Evolutionary conservation across 1,140 invertebrate genomes (phyloP).

Genomic region (Drosophila parabipectinata): DNA sequence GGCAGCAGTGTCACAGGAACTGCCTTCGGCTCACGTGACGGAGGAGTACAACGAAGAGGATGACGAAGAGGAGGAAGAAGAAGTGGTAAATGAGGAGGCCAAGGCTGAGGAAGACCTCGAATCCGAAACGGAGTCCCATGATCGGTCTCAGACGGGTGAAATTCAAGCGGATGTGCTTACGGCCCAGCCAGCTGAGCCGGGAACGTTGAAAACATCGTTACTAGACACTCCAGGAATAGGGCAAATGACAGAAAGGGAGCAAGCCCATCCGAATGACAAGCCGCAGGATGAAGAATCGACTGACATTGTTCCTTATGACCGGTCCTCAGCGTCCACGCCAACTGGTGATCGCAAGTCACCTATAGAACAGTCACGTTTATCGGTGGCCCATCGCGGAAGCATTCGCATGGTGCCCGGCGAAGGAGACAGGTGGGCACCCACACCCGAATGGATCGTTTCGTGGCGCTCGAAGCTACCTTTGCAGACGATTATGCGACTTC

Average conservation of each 20-base stretch:
- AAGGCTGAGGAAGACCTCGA: slow-evolving; percentile 53
- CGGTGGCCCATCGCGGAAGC: slow-evolving; percentile 78
- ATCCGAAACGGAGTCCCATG: slow-evolving; percentile 72
- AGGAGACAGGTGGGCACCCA: slow-evolving; percentile 90
- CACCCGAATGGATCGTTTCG: slow-evolving; percentile 96
- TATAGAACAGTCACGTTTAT: slow-evolving; percentile 68
- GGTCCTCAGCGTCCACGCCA: slow-evolving; percentile 42
- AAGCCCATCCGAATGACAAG: slow-evolving; percentile 89
- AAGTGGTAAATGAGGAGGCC: slow-evolving; percentile 36
- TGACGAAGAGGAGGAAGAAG: slow-evolving; percentile 36
- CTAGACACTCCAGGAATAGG: slow-evolving; percentile 92
- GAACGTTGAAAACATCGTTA: slow-evolving; percentile 94
- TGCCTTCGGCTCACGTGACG: slow-evolving; percentile 62
- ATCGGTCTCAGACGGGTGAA: slow-evolving; percentile 84
- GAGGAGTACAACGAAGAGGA: slow-evolving; percentile 66
- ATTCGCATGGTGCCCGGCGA: slow-evolving; percentile 78
- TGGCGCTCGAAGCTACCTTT: slow-evolving; percentile 99
- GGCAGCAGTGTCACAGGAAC: slow-evolving; percentile 43
- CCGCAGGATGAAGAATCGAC: slow-evolving; percentile 39
- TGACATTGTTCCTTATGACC: slow-evolving; percentile 54
- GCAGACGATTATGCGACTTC: slow-evolving; percentile 98
- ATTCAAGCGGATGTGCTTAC: slow-evolving; percentile 89
- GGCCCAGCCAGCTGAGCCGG: slow-evolving; percentile 94
- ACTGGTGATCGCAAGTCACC: slow-evolving; percentile 55
- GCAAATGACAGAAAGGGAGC: slow-evolving; percentile 97